phyloP scores from a whole-genome alignment of 2,888 invertebrate species.

The Stenolophus ochropezus region DNA sequence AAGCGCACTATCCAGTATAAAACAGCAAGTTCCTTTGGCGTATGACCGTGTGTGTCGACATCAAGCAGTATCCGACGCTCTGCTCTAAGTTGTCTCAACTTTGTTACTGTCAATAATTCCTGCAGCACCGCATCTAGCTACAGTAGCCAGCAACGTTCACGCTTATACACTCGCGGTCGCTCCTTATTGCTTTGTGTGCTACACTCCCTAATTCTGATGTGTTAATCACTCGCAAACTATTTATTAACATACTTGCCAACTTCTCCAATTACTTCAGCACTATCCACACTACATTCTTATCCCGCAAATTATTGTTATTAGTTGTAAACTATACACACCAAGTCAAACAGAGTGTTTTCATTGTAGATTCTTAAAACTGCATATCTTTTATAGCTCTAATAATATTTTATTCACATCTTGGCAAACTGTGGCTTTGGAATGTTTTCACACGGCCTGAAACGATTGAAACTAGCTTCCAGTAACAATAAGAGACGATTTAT shows the following conservation, averaged over 20 bases:
- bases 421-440: too few species aligned
- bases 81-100: slow-evolving; percentile 39
- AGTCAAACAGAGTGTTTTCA: neutral
- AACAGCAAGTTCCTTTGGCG: too few species aligned
- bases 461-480: too few species aligned
- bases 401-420: too few species aligned
- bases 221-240: slow-evolving; percentile 40
- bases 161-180: slow-evolving; percentile 6
- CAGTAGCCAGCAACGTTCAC: neutral
- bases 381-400: too few species aligned
- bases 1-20: too few species aligned
- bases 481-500: too few species aligned
- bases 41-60: neutral
- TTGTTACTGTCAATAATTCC: slow-evolving; percentile 49
- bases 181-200: slow-evolving; percentile 23
- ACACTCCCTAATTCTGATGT: slow-evolving; percentile 41
- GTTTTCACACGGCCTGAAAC: too few species aligned
- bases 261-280: slow-evolving; percentile 36
- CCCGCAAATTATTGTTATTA: too few species aligned
- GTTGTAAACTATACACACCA: neutral
- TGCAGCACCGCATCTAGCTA: neutral
- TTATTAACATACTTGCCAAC: slow-evolving; percentile 47
- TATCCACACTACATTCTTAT: too few species aligned
- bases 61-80: slow-evolving; percentile 16
- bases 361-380: too few species aligned